Base-by-base conservation (phyloP, 2,888 invertebrate genomes). In the Argyresthia goedartella region DNA sequence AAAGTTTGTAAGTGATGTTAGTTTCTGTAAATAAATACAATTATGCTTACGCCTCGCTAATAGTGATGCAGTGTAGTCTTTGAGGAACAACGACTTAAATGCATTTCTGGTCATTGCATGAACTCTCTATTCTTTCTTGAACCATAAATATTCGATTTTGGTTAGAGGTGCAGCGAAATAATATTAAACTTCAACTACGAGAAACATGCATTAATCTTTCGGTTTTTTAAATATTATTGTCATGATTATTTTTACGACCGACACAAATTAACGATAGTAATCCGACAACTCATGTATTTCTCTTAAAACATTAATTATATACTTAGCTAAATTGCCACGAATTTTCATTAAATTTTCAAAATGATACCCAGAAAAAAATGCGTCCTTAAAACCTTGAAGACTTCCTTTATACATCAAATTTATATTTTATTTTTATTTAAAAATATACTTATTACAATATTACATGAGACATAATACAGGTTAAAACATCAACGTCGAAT, bases 221-320 rank as follows among this genome's bases (percentile, higher is more conserved):
- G 71, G 73, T 60, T 64, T 69, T 68, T 65, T 71, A 16, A 65
- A 71, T 73, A 66, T 81, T 85, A 85, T 84, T 85, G 84, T 84
- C 84, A 84, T 77, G 76, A 75, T 74, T 66, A 69, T 62, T 68
- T 56, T 46, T 46, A 42, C 50, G 34, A 50, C 44, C 56, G 54
- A 43, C 57, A 57, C 59, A 59, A 56, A 61, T 60, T 57, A 56
- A 58, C 63, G 57, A 63, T 61, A 52, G 33, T 42, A 6, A 36
- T 39, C 39, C 3, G 2, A 39, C 9, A 25, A 25, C 25, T 25
- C 8, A 39, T 11, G 8, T 39, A 39, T 39, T 39, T 39, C n/a
- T 48, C 16, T 43, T 10, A n/a, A 46, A 46, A 33, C 25, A 35
- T 52, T 25, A 2, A 39, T 53, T 53, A 55, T 45, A 36, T 14